Evolutionary conservation across 2,888 invertebrate species (phyloP).

Genomic region (Pilophorus perplexus): DNA sequence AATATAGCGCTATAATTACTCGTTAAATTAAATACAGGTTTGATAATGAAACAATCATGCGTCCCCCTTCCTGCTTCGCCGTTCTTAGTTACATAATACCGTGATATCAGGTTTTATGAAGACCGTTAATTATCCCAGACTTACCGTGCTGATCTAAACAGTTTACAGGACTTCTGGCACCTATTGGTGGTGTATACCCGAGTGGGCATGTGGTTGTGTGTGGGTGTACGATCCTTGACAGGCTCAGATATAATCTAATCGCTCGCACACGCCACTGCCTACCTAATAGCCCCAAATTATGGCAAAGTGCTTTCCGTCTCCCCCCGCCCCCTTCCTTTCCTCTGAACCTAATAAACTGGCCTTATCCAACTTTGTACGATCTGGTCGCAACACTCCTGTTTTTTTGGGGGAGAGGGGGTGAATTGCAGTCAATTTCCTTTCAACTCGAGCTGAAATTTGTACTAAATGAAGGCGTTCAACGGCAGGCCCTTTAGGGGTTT

Average conservation of each 20-base stretch:
- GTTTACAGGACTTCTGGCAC: background rate
- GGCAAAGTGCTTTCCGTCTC: background rate
- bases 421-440: background rate
- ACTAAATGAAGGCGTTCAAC: background rate
- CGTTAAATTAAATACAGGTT: too few relatives aligned
- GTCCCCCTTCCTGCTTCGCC: background rate
- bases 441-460: background rate
- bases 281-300: background rate
- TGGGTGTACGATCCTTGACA: background rate
- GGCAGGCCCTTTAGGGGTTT: too few relatives aligned
- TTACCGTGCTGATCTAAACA: background rate
- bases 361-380: background rate
- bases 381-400: too few relatives aligned
- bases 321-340: background rate
- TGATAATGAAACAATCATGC: background rate
- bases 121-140: background rate
- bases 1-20: too few relatives aligned
- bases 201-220: background rate
- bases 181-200: too few relatives aligned
- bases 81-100: background rate
- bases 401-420: background rate
- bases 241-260: slow-evolving; percentile 32
- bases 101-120: too few relatives aligned
- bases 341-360: background rate
- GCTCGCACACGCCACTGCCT: slow-evolving; percentile 24